Percentiles rank a stretch among this genome's conserved stretches.
Evolutionary conservation across 2,113 vertebrate species (phyloP).

Genomic region (Poicephalus meyeri): DNA sequence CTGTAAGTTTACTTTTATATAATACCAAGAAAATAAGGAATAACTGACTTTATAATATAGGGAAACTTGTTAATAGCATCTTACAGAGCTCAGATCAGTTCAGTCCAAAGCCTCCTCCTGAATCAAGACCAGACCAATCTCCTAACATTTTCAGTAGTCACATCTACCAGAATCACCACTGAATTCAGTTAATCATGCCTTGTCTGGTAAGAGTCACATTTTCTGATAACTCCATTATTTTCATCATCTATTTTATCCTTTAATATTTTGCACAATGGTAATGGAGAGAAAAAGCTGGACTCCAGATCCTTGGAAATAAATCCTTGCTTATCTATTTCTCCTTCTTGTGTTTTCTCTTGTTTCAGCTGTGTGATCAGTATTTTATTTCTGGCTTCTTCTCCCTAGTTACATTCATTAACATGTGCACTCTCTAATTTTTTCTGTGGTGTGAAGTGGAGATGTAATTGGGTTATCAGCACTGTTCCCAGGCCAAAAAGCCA

Average conservation of each 20-base stretch:
- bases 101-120: neutral
- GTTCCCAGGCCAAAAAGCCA: too few relatives aligned
- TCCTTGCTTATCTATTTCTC: neutral
- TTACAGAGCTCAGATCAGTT: neutral
- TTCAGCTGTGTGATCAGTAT: neutral
- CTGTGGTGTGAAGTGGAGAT: neutral
- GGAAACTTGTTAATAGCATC: neutral
- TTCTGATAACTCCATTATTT: neutral
- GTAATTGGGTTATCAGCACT: neutral
- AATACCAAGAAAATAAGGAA: neutral
- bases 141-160: neutral
- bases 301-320: neutral
- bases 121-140: neutral
- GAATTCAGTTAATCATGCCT: neutral
- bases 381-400: neutral
- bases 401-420: neutral
- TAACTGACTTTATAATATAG: neutral
- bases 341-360: neutral
- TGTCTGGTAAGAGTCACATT: neutral
- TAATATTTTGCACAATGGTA: neutral
- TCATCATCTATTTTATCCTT: neutral
- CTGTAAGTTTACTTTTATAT: neutral
- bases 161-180: neutral
- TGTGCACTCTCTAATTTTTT: neutral
- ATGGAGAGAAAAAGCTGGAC: neutral